A percentile compares a stretch with the other conserved stretches of the same genome.
phyloP scores from a whole-genome alignment of 2,113 vertebrate genomes.

The Menura novaehollandiae region DNA sequence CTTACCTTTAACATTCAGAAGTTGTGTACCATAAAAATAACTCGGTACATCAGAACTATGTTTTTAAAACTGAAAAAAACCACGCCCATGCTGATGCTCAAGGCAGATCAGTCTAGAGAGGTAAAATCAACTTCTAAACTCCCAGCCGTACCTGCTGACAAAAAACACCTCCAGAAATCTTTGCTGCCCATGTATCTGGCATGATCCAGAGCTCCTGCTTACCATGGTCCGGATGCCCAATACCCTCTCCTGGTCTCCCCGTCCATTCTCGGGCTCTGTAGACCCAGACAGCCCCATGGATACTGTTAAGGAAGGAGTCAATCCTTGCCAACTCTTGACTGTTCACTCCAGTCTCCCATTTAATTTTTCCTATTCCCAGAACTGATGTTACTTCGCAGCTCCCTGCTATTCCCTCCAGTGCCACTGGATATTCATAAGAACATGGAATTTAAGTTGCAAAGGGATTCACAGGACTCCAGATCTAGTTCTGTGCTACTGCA shows the following conservation, averaged over 20 bases:
- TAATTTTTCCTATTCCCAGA: not conserved
- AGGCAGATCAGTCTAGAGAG: not conserved
- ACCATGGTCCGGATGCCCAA: not conserved
- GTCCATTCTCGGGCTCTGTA: not conserved
- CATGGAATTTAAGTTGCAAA: not conserved
- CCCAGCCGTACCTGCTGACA: not conserved
- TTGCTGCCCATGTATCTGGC: not conserved
- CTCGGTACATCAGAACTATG: not conserved
- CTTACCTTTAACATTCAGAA: not conserved
- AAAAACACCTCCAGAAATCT: not conserved
- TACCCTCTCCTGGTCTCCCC: not conserved
- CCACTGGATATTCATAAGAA: not conserved
- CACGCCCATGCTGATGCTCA: not conserved
- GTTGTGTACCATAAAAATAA: not conserved
- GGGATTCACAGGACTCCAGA: not conserved
- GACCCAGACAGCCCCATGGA: fast-evolving
- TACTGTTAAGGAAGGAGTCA: not conserved
- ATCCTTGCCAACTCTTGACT: not conserved
- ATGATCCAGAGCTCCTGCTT: not conserved
- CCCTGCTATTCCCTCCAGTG: not conserved
- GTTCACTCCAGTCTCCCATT: not conserved
- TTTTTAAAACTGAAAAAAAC: not conserved
- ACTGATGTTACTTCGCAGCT: not conserved
- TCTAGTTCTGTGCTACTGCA: not conserved
- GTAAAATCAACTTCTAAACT: not conserved